Base-by-base conservation (phyloP, 2,797 vertebrate species). In the Sebastes nivosus region DNA sequence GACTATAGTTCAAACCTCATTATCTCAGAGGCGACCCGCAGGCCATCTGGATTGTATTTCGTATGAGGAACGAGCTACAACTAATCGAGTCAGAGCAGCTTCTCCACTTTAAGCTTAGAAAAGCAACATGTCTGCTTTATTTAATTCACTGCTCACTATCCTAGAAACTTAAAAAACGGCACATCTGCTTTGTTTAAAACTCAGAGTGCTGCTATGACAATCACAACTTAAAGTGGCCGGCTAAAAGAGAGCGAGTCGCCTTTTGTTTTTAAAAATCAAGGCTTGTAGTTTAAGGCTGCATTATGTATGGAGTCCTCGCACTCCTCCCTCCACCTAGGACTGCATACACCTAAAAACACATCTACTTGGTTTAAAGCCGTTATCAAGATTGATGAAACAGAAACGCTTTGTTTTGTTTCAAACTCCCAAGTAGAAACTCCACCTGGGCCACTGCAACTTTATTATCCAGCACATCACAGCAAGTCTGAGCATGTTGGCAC, bases 41-140 rank as follows among this genome's bases (percentile, higher is more conserved):
- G 71, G 67, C 80, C 82, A 75, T 84, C 88, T 90, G 87, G 81
- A 77, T 81, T 88, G 72, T 80, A 69, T 87, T 84, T 86, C 30
- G 66, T 75, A 30, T 79, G 73, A 84, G 70, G 52, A 72, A 52
- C 71, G 30, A 71, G 57, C 68, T 65, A 52, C 68, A 77, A 60
- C 71, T 85, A 86, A 90, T 79, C 18, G 27, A 92, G 84, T 81
- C 61, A 36, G 57, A 87, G 64, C 30, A 29, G 27, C 70, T 88
- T 88, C 81, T 75, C 55, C 22, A 42, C 79, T 84, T 46, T 13
- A 82, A 82, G 30, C 22, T 34, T 67, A 36, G 30, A 32, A 72
- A 84, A 79, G 65, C 63, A 71, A 55, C 71, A 82, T 22, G 58
- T 81, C 68, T 78, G 29, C 30, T 71, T 81, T 36, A 69, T 50